Conservation (phyloP, 2,797 vertebrate species). For the Diceros bicornis region DNA sequence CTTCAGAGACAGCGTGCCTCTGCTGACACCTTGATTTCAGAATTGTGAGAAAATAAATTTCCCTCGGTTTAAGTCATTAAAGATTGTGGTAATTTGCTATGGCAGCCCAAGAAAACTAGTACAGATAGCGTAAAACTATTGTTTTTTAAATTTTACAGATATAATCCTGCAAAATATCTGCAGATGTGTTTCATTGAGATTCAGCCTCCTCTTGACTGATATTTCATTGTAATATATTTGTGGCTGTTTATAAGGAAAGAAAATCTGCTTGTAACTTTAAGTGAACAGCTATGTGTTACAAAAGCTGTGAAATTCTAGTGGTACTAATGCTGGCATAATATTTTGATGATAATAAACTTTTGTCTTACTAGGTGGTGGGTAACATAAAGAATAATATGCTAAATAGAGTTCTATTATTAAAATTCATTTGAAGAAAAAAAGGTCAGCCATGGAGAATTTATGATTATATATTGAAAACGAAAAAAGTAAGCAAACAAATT, state of each 20-base stretch:
- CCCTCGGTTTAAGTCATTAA: neutral
- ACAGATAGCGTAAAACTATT: neutral
- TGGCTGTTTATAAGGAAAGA: neutral
- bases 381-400: conserved; percentile 41
- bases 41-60: neutral
- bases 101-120: neutral
- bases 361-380: neutral
- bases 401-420: conserved; percentile 38
- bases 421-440: conserved; percentile 44
- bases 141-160: neutral
- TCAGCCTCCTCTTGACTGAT: neutral
- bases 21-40: neutral
- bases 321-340: neutral
- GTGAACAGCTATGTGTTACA: neutral
- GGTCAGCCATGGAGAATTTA: neutral
- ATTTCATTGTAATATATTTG: neutral
- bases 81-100: neutral
- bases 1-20: neutral
- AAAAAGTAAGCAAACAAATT: conserved; percentile 1
- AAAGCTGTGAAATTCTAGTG: conserved; percentile 28
- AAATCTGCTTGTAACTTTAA: conserved; percentile 20
- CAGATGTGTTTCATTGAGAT: neutral
- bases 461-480: conserved; percentile 51
- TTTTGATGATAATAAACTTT: conserved; percentile 34
- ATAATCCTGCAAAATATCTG: neutral